Evolutionary conservation across 2,797 vertebrate species (phyloP).

Genomic region (Ceyx erithaca): DNA sequence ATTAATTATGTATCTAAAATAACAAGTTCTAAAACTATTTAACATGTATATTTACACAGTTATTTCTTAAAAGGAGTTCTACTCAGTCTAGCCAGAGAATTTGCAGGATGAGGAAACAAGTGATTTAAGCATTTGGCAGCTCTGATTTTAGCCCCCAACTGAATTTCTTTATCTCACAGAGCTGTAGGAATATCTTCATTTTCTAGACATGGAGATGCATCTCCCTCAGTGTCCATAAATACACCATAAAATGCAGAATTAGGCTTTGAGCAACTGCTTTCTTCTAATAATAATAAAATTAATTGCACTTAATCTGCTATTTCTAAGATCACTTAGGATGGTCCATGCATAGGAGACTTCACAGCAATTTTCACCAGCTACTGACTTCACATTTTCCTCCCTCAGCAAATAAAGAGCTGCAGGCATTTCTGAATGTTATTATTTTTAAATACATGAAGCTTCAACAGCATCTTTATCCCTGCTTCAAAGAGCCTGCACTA

Average conservation of each 20-base stretch:
- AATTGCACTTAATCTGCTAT: not conserved
- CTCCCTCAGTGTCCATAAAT: not conserved
- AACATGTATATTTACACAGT: not conserved
- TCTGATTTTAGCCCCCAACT: not conserved
- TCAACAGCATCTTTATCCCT: slow-evolving; percentile 37
- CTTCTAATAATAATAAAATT: not conserved
- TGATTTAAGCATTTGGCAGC: not conserved
- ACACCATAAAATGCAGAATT: not conserved
- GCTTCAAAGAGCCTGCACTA: slow-evolving; percentile 44
- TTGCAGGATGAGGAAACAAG: not conserved
- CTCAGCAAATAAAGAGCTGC: slow-evolving; percentile 25
- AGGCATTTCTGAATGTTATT: slow-evolving; percentile 25
- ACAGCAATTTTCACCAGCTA: not conserved
- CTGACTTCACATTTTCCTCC: slow-evolving; percentile 17
- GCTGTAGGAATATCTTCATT: not conserved
- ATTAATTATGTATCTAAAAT: no score
- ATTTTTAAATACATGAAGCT: slow-evolving; percentile 44
- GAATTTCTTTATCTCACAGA: not conserved
- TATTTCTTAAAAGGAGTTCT: not conserved
- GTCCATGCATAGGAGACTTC: not conserved
- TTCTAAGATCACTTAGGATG: not conserved
- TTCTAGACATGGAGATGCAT: not conserved
- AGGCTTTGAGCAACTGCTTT: not conserved
- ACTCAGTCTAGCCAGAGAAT: not conserved
- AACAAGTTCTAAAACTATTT: not conserved